Base-by-base conservation (phyloP, 1,140 invertebrate genomes). In the Drosophila tsacasi region DNA sequence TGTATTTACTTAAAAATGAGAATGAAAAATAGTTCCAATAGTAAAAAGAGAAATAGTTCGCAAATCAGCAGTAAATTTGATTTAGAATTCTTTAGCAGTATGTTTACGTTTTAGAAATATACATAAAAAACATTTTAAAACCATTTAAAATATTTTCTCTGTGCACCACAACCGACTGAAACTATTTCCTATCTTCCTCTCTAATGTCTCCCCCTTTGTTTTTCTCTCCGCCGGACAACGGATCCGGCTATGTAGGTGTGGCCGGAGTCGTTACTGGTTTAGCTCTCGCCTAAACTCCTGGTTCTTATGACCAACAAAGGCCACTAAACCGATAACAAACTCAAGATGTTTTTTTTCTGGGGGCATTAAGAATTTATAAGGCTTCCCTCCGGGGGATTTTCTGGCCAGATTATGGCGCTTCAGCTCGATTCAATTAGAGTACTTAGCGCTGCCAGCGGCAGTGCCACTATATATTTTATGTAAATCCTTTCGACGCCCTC, bases 401-500 rank as follows among this genome's bases (percentile, higher is more conserved):
- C 68, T 35, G 67, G 55, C 25, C 67, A 80, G 83, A 83, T 86
- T 87, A 87, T 73, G 76, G 68, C 65, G 75, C 75, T 58, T 27
- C 44, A 35, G 67, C 55, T 73, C 37, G 54, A 73, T 76, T 76
- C 74, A 76, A 76, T 76, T 76, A 57, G 62, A 65, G 60, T 76
- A 76, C 74, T 76, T 76, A 71, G 67, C 63, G 74, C 39, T 58
- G 73, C 37, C 60, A 49, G 44, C 10, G 44, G n/a, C n/a, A 44
- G 1, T 42, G 32, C n/a, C 32, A 23, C 60, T 39, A 39, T 55
- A 55, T 49, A 49, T 49, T 55, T 73, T 81, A 86, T 83, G 84
- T 68, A 66, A 57, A 86, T 66, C 82, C 75, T 64, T 83, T 79
- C 60, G 60, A 55, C 17, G 39, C 21, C 10, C 47, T 15, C 50